Evolutionary conservation across 2,797 vertebrate genomes (phyloP), one percentile per base, ranked within the genome.

Genomic region (Sarcophilus harrisii): DNA sequence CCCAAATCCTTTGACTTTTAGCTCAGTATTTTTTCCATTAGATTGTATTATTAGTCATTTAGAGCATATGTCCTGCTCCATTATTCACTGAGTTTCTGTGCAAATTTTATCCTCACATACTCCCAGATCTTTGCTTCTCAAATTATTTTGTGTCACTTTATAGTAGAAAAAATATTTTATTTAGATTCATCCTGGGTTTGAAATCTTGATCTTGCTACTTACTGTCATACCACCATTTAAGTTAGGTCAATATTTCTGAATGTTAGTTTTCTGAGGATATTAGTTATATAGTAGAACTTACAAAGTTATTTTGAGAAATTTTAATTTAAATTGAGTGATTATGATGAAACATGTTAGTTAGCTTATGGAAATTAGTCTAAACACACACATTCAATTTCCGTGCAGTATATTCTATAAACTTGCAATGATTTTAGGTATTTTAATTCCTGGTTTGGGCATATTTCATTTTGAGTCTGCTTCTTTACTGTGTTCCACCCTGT

Each of bases 161-260:
- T 81, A 45, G 1, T 73, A 16, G 32, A 73, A 73, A 38, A 27
- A 73, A 4, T 59, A 3, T 13, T 28, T 52, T 0, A 18, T 92
- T 62, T 58, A 27, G 11, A 24, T 30, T 59, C 27, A 59, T 92
- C 55, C 57, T 30, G 28, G 89, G 12, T 6, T 58, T 66, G 21
- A 30, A 0, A 16, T 24, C 13, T 9, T 21, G 9, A 5, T 57
- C 92, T 32, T 94, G 0, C 18, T 45, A 13, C 2, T 57, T 91
- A 81, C 14, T 90, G 29, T 60, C 29, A 60, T 3, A 30, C 28
- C 9, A 29, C 59, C 9, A 30, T 3, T 52, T 29, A 60, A 55
- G 30, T 91, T 93, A 87, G n/a, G 91, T 91, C n/a, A 94, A 95
- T 6, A 6, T 92, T 59, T 92, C 66, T 38, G 60, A 66, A 27